Evolutionary conservation across 92 coral and sea anemone genomes (phyloP).

Genomic region (Chrysogorgia sp.): DNA sequence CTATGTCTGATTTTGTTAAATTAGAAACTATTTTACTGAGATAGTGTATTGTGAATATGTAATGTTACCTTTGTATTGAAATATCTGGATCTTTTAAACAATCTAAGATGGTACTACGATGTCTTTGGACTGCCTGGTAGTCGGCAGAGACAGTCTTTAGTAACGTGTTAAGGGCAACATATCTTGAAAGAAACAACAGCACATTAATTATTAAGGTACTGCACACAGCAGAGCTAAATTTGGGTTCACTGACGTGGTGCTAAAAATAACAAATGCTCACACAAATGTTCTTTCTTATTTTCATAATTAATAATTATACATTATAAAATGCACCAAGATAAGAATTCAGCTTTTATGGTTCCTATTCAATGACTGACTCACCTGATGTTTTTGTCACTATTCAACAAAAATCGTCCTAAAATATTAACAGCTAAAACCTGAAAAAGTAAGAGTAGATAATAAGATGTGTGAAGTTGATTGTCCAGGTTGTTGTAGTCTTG

Average conservation of each 20-base stretch:
- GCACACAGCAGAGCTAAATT: too few species aligned
- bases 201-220: too few species aligned
- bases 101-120: conserved; percentile 94
- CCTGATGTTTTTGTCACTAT: conserved; percentile 99
- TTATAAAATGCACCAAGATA: too few species aligned
- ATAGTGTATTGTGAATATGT: not conserved
- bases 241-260: too few species aligned
- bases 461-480: too few species aligned
- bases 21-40: not conserved
- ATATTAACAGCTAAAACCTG: conserved; percentile 98
- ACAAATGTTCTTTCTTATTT: too few species aligned
- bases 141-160: conserved; percentile 90
- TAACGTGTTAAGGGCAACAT: conserved; percentile 93
- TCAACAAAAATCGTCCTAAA: conserved; percentile 95
- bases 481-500: too few species aligned
- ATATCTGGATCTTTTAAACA: conserved; percentile 96
- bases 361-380: conserved; percentile 24
- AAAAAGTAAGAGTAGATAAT: conserved; percentile 11
- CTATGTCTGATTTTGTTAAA: not conserved
- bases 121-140: conserved; percentile 97
- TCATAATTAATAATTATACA: too few species aligned
- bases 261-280: too few species aligned
- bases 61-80: conserved; percentile 81
- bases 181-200: conserved; percentile 65
- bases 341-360: too few species aligned